These are phyloP conservation scores for Liparis tanakae DNA, from an alignment of 2,797 vertebrate genomes.

Conservation along the genomic window DNA sequence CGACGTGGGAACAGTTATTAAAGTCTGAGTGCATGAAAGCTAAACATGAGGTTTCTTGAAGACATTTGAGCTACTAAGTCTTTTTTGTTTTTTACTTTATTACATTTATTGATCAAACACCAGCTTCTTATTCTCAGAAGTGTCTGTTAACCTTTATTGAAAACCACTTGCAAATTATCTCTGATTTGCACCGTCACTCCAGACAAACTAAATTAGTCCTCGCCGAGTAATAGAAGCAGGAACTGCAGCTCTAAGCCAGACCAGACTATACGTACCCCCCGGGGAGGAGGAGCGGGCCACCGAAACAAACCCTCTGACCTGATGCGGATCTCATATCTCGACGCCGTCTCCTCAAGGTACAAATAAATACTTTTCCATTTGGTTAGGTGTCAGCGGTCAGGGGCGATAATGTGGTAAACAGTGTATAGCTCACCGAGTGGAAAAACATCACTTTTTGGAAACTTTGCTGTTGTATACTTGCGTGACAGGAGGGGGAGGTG, in stretches of 20 bases:
- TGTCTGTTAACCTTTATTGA: neutral
- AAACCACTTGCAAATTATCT: neutral
- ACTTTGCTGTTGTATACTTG: conserved; percentile 39
- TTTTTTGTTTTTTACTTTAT: conserved; percentile 5
- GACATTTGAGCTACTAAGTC: neutral
- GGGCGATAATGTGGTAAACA: conserved; percentile 55
- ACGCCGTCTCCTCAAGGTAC: conserved; percentile 40
- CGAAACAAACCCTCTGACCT: conserved; percentile 60
- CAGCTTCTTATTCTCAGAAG: neutral
- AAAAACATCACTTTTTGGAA: conserved; percentile 36
- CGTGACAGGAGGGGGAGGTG: conserved; percentile 1
- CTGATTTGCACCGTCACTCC: neutral
- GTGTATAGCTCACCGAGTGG: conserved; percentile 21
- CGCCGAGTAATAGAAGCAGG: conserved; percentile 27
- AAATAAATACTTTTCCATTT: conserved; percentile 69
- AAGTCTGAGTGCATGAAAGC: neutral
- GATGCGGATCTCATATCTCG: conserved; percentile 62
- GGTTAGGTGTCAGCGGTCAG: conserved; percentile 66
- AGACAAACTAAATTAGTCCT: neutral
- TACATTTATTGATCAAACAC: neutral
- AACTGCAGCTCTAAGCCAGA: conserved; percentile 36
- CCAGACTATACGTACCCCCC: conserved; percentile 47
- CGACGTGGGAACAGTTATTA: neutral
- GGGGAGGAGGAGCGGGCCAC: conserved; percentile 41
- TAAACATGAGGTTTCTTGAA: neutral